Percentiles rank a stretch among this genome's conserved stretches.
Evolutionary conservation across 2,797 vertebrate species (phyloP).

Genomic region (Hemitrygon akajei): DNA sequence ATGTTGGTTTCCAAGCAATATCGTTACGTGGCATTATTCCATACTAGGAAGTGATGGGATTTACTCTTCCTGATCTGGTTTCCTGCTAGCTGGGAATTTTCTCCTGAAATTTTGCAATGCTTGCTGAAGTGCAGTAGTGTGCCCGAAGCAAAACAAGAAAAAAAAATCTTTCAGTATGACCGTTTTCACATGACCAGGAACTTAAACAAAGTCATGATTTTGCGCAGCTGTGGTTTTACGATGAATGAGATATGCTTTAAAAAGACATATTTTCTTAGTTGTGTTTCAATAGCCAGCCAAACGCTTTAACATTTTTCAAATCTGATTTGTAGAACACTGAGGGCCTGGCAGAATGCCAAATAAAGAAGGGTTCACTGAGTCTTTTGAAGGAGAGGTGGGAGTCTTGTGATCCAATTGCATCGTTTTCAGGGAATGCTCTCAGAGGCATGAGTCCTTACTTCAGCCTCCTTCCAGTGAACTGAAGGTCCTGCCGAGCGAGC

Average conservation of each 20-base stretch:
- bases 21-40: conserved; percentile 39
- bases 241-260: neutral
- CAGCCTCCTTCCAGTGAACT: conserved; percentile 4
- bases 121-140: conserved; percentile 27
- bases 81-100: conserved; percentile 38
- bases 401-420: conserved; percentile 33
- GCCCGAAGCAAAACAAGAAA: conserved; percentile 8
- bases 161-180: conserved; percentile 24
- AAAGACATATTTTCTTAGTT: conserved; percentile 25
- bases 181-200: conserved; percentile 35
- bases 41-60: conserved; percentile 39
- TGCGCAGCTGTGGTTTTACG: conserved; percentile 11
- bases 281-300: conserved; percentile 29
- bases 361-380: conserved; percentile 24
- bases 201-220: conserved; percentile 25
- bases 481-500: conserved; percentile 17
- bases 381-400: conserved; percentile 34
- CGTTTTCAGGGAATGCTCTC: conserved; percentile 20
- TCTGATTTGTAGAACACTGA: conserved; percentile 31
- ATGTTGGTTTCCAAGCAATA: neutral
- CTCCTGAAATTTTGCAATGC: conserved; percentile 11
- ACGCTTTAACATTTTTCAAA: conserved; percentile 35
- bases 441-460: neutral
- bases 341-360: conserved; percentile 34
- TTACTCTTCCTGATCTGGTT: conserved; percentile 40